Evolutionary conservation across 2,888 invertebrate species (phyloP).

Genomic region (Panopea generosa): DNA sequence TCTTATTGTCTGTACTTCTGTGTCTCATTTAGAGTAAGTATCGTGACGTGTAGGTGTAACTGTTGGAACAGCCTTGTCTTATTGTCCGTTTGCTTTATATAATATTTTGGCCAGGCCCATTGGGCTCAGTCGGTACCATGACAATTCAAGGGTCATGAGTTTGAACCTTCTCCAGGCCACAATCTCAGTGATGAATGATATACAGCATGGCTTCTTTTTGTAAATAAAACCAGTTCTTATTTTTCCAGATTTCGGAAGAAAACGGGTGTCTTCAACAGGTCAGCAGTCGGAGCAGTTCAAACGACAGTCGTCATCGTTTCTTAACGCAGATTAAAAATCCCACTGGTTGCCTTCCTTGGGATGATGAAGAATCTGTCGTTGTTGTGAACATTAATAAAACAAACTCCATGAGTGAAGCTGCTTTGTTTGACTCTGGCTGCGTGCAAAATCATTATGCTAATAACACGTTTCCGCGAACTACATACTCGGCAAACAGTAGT

Average conservation of each 20-base stretch:
- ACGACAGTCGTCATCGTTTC: conserved; percentile 46
- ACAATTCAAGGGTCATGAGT: too few species aligned
- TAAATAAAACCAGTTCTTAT: background rate
- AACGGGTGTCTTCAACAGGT: conserved; percentile 44
- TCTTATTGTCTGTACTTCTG: too few species aligned
- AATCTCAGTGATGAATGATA: too few species aligned
- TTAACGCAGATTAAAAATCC: conserved; percentile 49
- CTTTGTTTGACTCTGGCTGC: conserved; percentile 21
- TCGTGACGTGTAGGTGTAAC: too few species aligned
- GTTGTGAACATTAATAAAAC: conserved; percentile 71
- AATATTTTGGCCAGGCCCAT: too few species aligned
- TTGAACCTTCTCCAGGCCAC: too few species aligned
- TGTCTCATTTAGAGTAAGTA: too few species aligned
- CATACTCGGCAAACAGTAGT: conserved; percentile 62
- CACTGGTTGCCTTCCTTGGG: conserved; percentile 70
- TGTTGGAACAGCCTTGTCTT: conserved; percentile 92
- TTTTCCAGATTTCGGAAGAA: conserved; percentile 31
- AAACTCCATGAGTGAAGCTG: conserved; percentile 45
- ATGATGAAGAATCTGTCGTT: conserved; percentile 78
- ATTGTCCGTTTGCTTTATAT: too few species aligned
- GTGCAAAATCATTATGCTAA: conserved; percentile 30
- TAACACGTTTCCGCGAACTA: conserved; percentile 62
- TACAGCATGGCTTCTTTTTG: background rate
- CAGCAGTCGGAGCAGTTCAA: conserved; percentile 39
- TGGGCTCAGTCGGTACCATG: too few species aligned